Evolutionary conservation across 2,888 invertebrate species (phyloP).

Genomic region (Caenorhabditis parvicauda): DNA sequence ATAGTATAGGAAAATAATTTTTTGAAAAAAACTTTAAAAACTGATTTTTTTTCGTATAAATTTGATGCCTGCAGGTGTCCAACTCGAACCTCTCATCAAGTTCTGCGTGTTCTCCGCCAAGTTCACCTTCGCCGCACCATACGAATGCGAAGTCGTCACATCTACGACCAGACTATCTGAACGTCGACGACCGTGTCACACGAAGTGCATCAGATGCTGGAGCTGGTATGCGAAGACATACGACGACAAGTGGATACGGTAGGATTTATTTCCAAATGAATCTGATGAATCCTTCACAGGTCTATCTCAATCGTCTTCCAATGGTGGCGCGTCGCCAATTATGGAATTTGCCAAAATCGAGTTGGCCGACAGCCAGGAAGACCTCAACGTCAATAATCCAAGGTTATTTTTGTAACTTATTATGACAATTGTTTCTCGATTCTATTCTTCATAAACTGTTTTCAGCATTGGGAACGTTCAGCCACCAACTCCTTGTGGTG

Average conservation of each 20-base stretch:
- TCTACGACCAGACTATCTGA: not conserved
- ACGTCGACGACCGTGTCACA: not conserved
- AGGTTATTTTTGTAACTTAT: too few species aligned
- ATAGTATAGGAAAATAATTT: too few species aligned
- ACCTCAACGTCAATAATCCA: too few species aligned
- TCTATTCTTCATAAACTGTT: too few species aligned
- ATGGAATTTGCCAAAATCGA: too few species aligned
- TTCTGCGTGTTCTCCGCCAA: slow-evolving; percentile 39
- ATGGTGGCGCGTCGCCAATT: too few species aligned
- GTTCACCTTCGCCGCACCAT: slow-evolving; percentile 19
- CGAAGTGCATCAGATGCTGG: not conserved
- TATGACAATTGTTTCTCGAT: too few species aligned
- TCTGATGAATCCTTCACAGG: not conserved
- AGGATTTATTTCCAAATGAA: not conserved
- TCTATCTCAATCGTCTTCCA: too few species aligned
- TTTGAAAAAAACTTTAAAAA: not conserved
- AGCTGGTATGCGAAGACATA: not conserved
- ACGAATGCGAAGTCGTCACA: not conserved
- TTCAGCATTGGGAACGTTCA: slow-evolving; percentile 40
- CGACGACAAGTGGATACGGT: not conserved
- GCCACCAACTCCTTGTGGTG: slow-evolving; percentile 41
- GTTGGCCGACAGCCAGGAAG: too few species aligned
- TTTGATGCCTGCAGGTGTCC: slow-evolving; percentile 16
- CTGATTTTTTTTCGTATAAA: not conserved
- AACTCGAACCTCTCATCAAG: slow-evolving; percentile 40